Evolutionary conservation across 1,140 invertebrate genomes (phyloP), one percentile per base, ranked within the genome.

Genomic region (Trachelipus rathkii): DNA sequence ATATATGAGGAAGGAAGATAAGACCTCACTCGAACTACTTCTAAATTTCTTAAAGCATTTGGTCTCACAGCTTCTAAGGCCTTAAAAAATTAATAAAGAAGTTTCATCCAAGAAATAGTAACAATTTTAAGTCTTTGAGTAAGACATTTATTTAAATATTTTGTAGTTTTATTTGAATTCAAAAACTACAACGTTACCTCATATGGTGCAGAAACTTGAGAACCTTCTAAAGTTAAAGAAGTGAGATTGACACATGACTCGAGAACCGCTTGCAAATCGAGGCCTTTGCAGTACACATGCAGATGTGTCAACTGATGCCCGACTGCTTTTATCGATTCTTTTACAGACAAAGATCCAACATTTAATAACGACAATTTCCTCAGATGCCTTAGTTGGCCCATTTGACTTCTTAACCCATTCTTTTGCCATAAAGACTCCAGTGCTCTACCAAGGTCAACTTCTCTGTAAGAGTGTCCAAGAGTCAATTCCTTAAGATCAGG

Each of bases 401-500:
- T 21, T 53, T 76, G 75, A 23, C 45, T 50, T 60, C 45, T 76
- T n/a, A 76, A 72, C 7, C 71, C 45, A 15, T 68, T 71, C 23
- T 50, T 68, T n/a, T 68, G 45, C 44, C 11, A 45, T 21, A 46
- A 45, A 19, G 60, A 24, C 23, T 76, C 75, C 46, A 24, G 23
- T 44, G 71, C 24, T 24, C 69, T 46, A 15, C 71, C 69, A 0
- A 77, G 76, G 67, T 77, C 76, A 24, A 73, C 76, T 68, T 77
- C 76, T n/a, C 72, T 33, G 53, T 73, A 77, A 13, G 60, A 60
- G 50, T 77, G 76, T 8, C 53, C 69, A 5, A 77, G 72, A 33
- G 44, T 77, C 21, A 77, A 44, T 46, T 77, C 76, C 24, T 50
- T 66, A 13, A 77, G 66, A 8, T 77, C 76, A 10, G 76, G 76